Evolutionary conservation across 2,888 invertebrate species (phyloP).

Genomic region (Hipparchia sbordonii): DNA sequence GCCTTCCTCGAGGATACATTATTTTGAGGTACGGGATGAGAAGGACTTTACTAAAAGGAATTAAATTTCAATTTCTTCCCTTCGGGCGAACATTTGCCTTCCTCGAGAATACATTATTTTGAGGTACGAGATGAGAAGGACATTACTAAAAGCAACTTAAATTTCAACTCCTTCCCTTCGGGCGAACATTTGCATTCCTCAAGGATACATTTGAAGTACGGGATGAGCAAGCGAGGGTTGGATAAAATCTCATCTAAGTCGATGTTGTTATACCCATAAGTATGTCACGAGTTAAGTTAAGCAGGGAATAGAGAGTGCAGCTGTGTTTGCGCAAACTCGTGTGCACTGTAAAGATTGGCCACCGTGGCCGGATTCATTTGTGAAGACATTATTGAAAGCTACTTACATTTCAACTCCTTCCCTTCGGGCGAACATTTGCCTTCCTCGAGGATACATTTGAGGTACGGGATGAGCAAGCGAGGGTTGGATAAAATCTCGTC

Average conservation of each 20-base stretch:
- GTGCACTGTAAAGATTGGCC: too few relatives aligned
- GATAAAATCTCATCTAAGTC: conserved; percentile 85
- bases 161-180: conserved; percentile 87
- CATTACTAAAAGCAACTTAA: conserved; percentile 62
- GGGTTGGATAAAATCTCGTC: conserved; percentile 85
- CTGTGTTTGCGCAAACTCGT: too few relatives aligned
- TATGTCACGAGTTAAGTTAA: conserved; percentile 58
- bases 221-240: conserved; percentile 84
- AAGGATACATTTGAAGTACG: conserved; percentile 87
- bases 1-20: conserved; percentile 83
- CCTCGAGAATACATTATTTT: conserved; percentile 83
- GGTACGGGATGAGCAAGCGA: conserved; percentile 85
- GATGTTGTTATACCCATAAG: conserved; percentile 85
- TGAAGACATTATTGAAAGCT: background rate
- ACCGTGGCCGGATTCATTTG: background rate
- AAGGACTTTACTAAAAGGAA: too few relatives aligned
- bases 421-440: conserved; percentile 87
- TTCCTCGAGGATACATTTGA: conserved; percentile 85
- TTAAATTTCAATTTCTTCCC: conserved; percentile 87
- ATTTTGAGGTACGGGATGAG: too few relatives aligned
- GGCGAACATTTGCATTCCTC: conserved; percentile 85
- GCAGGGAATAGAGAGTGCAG: background rate
- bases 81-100: conserved; percentile 84
- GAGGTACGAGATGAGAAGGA: too few relatives aligned
- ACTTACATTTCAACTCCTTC: conserved; percentile 87